phyloP scores from a whole-genome alignment of 2,888 invertebrate species.

The Nezara viridula region DNA sequence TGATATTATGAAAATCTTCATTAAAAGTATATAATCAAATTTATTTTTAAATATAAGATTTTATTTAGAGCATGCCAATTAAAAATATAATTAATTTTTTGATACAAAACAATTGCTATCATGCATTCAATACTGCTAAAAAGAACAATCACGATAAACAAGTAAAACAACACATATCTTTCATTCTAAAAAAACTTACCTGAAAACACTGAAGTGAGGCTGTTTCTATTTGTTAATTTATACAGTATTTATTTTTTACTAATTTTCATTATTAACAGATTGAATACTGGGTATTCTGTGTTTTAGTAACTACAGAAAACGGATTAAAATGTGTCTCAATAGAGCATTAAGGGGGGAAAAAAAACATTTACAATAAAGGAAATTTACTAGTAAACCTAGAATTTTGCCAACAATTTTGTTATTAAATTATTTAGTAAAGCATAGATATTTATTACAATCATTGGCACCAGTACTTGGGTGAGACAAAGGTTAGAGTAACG shows the following conservation, averaged over 20 bases:
- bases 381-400: neutral
- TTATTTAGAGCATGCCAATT: neutral
- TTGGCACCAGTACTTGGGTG: too few relatives aligned
- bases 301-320: neutral
- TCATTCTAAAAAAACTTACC: constrained; percentile 39
- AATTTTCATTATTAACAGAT: neutral
- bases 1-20: too few relatives aligned
- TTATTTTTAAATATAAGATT: too few relatives aligned
- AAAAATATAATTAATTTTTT: neutral
- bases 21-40: too few relatives aligned
- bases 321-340: neutral
- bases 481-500: too few relatives aligned
- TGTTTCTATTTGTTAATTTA: constrained; percentile 38
- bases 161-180: neutral
- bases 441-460: neutral
- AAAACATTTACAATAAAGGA: neutral
- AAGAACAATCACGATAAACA: neutral
- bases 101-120: neutral
- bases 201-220: constrained; percentile 24
- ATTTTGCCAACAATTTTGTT: neutral
- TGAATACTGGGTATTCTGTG: neutral
- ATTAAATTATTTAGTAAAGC: neutral
- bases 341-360: neutral
- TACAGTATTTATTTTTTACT: neutral
- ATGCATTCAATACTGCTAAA: neutral